Conservation (phyloP, 2,113 vertebrate species). For the Camelus dromedarius region DNA sequence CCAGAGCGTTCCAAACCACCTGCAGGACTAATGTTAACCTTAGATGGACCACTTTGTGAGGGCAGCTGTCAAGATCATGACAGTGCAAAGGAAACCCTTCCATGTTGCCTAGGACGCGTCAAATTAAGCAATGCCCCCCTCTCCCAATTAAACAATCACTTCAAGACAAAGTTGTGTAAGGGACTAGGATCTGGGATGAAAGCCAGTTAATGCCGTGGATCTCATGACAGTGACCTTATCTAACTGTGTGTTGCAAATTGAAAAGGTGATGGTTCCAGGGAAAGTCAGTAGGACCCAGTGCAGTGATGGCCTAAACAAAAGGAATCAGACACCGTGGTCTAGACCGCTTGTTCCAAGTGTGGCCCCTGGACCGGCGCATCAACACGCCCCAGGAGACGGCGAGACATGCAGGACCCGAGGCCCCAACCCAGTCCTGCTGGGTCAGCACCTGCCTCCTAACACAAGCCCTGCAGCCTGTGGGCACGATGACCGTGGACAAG, state of each 20-base stretch:
- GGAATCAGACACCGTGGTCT: rapidly evolving
- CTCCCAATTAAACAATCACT: too few relatives aligned
- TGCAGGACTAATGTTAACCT: neutral
- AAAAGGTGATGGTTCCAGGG: neutral
- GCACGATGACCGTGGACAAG: neutral
- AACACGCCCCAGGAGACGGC: neutral
- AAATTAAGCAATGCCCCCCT: too few relatives aligned
- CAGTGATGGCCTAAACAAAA: neutral
- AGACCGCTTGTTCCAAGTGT: too few relatives aligned
- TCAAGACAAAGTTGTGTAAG: neutral
- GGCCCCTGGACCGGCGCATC: rapidly evolving
- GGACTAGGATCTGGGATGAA: too few relatives aligned
- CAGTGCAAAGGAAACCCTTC: rapidly evolving
- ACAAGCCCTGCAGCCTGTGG: too few relatives aligned
- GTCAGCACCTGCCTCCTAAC: neutral
- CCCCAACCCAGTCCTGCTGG: neutral
- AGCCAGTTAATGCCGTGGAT: neutral
- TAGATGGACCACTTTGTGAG: neutral
- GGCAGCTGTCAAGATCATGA: neutral
- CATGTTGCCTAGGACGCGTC: too few relatives aligned
- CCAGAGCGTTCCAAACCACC: neutral
- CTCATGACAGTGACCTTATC: rapidly evolving
- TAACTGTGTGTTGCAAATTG: rapidly evolving
- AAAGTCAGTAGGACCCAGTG: too few relatives aligned
- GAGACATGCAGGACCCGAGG: neutral